Base-by-base conservation (phyloP, 2,888 invertebrate genomes). In the Ophonus ardosiacus region DNA sequence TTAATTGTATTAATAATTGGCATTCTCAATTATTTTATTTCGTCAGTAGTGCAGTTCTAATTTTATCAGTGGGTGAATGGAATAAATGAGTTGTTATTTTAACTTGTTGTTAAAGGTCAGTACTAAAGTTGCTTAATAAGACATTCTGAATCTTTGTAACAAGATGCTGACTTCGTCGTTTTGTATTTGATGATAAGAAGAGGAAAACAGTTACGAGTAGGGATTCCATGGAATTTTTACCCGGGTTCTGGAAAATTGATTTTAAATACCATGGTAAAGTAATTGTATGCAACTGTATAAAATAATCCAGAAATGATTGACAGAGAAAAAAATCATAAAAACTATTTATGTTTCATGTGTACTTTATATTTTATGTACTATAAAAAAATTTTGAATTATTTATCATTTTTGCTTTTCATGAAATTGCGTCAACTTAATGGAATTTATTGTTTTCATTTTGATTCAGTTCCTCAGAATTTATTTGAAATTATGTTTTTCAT, bases 41-140 rank as follows among this genome's bases (percentile, higher is more conserved):
- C 15, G 15, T 71, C 71, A 71, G 3, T 40, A 24, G 13, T 63
- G 24, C 24, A 24, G 2, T 63, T 63, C 24, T 63, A 63, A 38
- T 68, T 38, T 31, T 68, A 68, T 38, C 38, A 68, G 6, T 68
- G 7, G 31, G n/a, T 38, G 63, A 68, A 68, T 31, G 68, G n/a
- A 68, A 38, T 68, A 40, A 68, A 63, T 63, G 24, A 24, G 63
- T 61, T 63, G 17, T 21, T 38, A 68, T 13, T 38, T 38, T 68
- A 38, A 15, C 38, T 68, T 68, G 38, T 68, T 63, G n/a, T 15
- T 63, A 38, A 15, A 68, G 68, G 68, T 68, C 68, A 68, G 68
- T 68, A 10, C 38, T 15, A 15, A 15, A 68, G 15, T 68, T 68
- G 68, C 38, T 31, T 38, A 38, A 24, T 63, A 63, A 21, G 57